Evolutionary conservation across 2,888 invertebrate species (phyloP).

Genomic region (Marasmarcha lunaedactyla): DNA sequence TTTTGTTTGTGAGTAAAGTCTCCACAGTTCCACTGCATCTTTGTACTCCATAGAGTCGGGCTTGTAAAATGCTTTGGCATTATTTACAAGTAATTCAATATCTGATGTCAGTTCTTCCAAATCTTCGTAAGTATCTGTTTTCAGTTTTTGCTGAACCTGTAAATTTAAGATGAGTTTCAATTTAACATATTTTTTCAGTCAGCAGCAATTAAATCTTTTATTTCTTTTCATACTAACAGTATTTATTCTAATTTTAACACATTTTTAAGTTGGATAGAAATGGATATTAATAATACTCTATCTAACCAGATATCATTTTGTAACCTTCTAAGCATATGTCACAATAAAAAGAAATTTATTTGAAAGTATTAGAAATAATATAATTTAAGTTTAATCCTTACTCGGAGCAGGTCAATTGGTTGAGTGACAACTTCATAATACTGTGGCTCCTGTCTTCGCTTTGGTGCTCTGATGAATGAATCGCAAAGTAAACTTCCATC

Average conservation of each 20-base stretch:
- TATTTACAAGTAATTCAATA: conserved; percentile 90
- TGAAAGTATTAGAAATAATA: too few relatives aligned
- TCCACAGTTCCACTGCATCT: conserved; percentile 91
- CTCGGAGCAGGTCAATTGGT: conserved; percentile 93
- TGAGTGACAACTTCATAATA: conserved; percentile 93
- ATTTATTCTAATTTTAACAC: too few relatives aligned
- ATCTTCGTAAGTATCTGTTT: conserved; percentile 96
- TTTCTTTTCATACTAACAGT: background rate
- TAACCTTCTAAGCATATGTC: too few relatives aligned
- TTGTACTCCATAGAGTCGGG: conserved; percentile 85
- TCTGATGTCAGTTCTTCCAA: conserved; percentile 92
- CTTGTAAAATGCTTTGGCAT: conserved; percentile 96
- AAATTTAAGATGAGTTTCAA: background rate
- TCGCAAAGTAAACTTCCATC: conserved; percentile 93
- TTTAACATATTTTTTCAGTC: background rate
- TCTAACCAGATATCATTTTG: too few relatives aligned
- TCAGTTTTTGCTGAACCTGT: conserved; percentile 93
- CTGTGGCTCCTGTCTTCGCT: conserved; percentile 90
- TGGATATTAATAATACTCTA: background rate
- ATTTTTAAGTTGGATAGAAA: too few relatives aligned
- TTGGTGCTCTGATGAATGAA: conserved; percentile 94
- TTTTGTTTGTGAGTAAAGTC: conserved; percentile 75
- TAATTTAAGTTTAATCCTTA: too few relatives aligned
- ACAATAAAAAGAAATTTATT: background rate
- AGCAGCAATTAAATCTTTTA: background rate